Base-by-base conservation (phyloP, 2,888 invertebrate genomes). In the Lasiommata megera region DNA sequence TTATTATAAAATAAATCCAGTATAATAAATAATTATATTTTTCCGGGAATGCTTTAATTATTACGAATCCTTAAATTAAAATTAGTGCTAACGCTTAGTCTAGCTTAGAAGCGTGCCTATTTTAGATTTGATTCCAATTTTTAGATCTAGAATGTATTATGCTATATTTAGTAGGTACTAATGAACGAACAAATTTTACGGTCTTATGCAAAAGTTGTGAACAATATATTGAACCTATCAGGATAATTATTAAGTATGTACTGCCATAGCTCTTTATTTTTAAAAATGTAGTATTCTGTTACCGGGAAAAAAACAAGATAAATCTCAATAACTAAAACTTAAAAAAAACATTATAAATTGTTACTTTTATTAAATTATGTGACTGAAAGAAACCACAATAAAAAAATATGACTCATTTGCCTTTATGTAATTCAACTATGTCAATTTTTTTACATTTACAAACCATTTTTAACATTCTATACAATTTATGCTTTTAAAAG, bases 91-190 rank as follows among this genome's bases (percentile, higher is more conserved):
- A 66, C 68, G 74, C 74, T 74, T 81, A 82, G 83, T 77, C 74
- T 72, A 84, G 83, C 74, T 68, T 87, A 84, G 84, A 67, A 62
- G 84, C 80, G 86, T 86, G 86, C 84, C 84, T 86, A 79, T 74
- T 66, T 57, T 78, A 77, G 71, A 65, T 62, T 70, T 58, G 73
- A 74, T 64, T 70, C 58, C 47, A 60, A 56, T 67, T 66, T 58
- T 52, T 67, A 70, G 67, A 64, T 57, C 53, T 69, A 62, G 56
- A 54, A 36, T 47, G 11, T 56, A 62, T 56, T 65, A 59, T 44
- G 61, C 63, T 62, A 58, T 40, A 41, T 61, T 40, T 57, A 57
- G 1, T 11, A 34, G 3, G 12, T 36, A 43, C 47, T 31, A 54
- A 31, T 47, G 54, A 56, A 51, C 52, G 50, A 57, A 56, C 48